phyloP scores from a whole-genome alignment of 2,888 invertebrate species.

The Oegoconia quadripuncta region DNA sequence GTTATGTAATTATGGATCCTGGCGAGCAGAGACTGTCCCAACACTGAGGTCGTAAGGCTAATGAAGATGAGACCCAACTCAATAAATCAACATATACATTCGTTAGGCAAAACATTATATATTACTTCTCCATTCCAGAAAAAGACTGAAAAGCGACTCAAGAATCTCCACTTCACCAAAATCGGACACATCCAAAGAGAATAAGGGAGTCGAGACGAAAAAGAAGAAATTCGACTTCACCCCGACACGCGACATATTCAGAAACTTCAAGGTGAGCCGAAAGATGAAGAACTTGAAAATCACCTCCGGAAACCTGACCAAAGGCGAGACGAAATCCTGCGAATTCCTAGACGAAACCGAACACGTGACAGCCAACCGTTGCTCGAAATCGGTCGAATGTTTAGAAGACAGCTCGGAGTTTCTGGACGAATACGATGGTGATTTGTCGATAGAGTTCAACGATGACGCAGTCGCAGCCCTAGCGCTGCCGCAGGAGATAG shows the following conservation, averaged over 20 bases:
- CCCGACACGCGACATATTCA: conserved; percentile 67
- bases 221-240: conserved; percentile 75
- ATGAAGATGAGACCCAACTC: no score
- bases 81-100: no score
- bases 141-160: conserved; percentile 73
- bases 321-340: conserved; percentile 68
- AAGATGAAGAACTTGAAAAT: conserved; percentile 65
- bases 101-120: no score
- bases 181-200: conserved; percentile 57
- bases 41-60: no score
- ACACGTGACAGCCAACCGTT: conserved; percentile 46
- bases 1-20: no score
- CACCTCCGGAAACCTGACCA: conserved; percentile 38
- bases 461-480: conserved; percentile 49
- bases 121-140: no score
- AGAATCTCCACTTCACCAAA: conserved; percentile 55
- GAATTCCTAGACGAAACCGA: conserved; percentile 63
- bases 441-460: conserved; percentile 52
- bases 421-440: conserved; percentile 41
- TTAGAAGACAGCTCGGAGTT: conserved; percentile 45
- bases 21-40: no score
- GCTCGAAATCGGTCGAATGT: conserved; percentile 66
- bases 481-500: conserved; percentile 58
- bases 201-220: conserved; percentile 60
- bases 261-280: conserved; percentile 64